Evolutionary conservation across 2,888 invertebrate species (phyloP), one percentile per base, ranked within the genome.

Genomic region (Drosophila paucipuncta): DNA sequence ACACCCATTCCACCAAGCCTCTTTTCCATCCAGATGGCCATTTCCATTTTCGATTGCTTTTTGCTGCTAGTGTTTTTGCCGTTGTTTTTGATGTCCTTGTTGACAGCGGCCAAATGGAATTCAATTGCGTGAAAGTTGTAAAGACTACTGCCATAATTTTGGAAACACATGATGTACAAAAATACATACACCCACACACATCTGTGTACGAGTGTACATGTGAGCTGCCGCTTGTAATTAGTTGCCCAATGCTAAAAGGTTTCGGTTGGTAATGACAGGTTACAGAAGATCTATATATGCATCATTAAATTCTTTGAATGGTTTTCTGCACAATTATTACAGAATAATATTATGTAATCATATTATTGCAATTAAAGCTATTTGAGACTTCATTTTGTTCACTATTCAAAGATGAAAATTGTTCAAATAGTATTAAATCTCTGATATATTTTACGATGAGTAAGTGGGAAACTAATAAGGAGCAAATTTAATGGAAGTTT

Each of bases 31-130:
- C 54, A 52, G 60, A 60, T 63, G 55, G 62, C 62, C 75, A 79
- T 78, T 79, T 79, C 68, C 68, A 79, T 80, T 78, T 78, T 72
- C 72, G 65, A 79, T 80, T 70, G 72, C 68, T 71, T 71, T 78
- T 58, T 65, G 59, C 65, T 52, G 54, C 35, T 41, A 31, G 33
- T 39, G 39, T 25, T 49, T 49, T 33, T 50, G 55, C 33, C 41
- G 47, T 76, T 68, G 67, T 47, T 75, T 68, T 71, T 65, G 57
- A 75, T 72, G 76, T 57, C 39, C 70, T 73, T 73, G 83, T 75
- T 77, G 79, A 79, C 80, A 80, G 74, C 73, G 64, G 47, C 55
- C 68, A 76, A 80, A 78, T 71, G 71, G 68, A 78, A 75, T 77
- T 75, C 73, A 73, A 80, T 79, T 73, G 66, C 60, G 57, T 37